Conservation (phyloP, 2,113 vertebrate genomes). For the Trogon surrucura region DNA sequence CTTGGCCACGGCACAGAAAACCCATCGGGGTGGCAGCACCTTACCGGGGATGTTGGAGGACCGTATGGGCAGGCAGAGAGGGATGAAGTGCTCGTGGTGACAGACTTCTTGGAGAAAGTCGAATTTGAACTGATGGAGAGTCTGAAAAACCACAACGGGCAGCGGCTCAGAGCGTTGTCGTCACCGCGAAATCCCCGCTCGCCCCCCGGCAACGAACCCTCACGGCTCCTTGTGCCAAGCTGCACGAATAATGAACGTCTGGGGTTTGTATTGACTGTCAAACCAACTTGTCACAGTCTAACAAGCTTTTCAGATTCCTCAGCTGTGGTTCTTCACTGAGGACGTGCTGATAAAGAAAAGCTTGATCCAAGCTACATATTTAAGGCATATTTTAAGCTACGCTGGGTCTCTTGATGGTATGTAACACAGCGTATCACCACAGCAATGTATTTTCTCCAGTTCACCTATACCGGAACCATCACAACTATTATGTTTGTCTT, state of each 20-base stretch:
- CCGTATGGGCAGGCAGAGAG: constrained; percentile 90
- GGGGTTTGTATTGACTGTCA: neutral
- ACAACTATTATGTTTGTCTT: neutral
- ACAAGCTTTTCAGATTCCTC: neutral
- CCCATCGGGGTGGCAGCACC: neutral
- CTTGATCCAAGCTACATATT: neutral
- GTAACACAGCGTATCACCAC: neutral
- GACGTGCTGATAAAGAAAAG: neutral
- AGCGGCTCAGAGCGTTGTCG: neutral
- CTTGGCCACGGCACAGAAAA: neutral
- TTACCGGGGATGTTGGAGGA: constrained; percentile 88
- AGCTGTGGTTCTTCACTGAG: neutral
- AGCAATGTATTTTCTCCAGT: neutral
- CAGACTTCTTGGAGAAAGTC: constrained; percentile 97
- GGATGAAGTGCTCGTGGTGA: constrained; percentile 95
- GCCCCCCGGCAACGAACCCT: neutral
- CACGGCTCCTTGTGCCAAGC: neutral
- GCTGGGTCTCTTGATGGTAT: neutral
- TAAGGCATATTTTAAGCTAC: neutral
- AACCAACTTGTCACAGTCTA: neutral
- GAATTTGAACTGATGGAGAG: constrained; percentile 92
- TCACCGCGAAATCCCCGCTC: neutral
- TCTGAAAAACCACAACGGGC: constrained; percentile 77
- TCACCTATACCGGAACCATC: neutral
- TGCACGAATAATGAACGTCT: neutral